These are phyloP conservation scores for Phaethornis superciliosus DNA, from an alignment of 2,113 vertebrate species.

Conservation along the genomic window DNA sequence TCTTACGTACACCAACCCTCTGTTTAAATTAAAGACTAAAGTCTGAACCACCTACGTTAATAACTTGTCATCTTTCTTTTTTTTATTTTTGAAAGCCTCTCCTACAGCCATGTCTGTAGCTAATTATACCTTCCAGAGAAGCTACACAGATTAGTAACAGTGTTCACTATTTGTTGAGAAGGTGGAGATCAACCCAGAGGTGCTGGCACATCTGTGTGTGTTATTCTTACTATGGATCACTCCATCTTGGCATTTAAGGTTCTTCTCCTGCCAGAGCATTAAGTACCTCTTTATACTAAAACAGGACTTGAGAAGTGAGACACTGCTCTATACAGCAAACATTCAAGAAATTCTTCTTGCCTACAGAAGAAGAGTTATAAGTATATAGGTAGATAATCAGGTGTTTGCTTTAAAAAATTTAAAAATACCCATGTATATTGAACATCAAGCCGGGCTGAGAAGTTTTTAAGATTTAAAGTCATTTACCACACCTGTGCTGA, in stretches of 20 bases:
- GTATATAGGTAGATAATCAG: background rate
- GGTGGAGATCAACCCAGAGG: background rate
- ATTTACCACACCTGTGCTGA: background rate
- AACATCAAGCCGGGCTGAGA: background rate
- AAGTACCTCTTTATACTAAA: background rate
- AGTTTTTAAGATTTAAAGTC: background rate
- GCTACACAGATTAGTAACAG: background rate
- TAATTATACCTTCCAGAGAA: conserved; percentile 12
- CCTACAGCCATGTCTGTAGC: background rate
- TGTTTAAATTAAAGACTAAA: background rate
- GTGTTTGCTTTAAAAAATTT: background rate
- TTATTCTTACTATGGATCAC: background rate
- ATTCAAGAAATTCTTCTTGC: background rate
- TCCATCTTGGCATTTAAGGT: background rate
- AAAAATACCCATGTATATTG: background rate
- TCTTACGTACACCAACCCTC: background rate
- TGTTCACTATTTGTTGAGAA: background rate
- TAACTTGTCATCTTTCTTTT: background rate
- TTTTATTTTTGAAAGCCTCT: background rate
- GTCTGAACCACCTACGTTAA: background rate
- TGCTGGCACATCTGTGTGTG: background rate
- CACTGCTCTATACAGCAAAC: background rate
- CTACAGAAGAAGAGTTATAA: background rate
- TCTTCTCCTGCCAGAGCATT: background rate
- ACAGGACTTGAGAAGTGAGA: background rate